phyloP scores from a whole-genome alignment of 2,797 vertebrate species.

The Coregonus ussuriensis region DNA sequence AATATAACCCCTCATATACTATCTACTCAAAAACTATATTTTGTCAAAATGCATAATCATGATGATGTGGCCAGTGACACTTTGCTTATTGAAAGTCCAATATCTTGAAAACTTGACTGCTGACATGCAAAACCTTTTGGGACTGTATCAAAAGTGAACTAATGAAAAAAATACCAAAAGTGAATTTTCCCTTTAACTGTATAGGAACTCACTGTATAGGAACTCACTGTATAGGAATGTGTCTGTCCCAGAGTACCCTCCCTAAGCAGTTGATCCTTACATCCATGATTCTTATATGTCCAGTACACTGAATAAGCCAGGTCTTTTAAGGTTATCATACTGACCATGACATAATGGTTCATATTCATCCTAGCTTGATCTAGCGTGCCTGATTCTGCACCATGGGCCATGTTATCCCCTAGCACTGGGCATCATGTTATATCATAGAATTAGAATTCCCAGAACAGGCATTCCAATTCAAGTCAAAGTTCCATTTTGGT shows the following conservation, averaged over 20 bases:
- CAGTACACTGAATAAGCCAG: neutral
- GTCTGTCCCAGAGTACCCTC: neutral
- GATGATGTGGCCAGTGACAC: no score
- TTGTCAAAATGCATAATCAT: no score
- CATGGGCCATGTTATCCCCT: constrained; percentile 11
- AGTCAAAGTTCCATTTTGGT: neutral
- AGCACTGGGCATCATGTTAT: neutral
- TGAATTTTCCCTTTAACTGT: neutral
- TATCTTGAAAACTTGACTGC: no score
- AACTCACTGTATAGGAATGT: neutral
- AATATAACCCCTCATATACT: neutral
- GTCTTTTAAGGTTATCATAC: neutral
- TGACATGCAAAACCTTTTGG: no score
- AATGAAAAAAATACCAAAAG: no score
- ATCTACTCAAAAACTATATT: no score
- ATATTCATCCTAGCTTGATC: constrained; percentile 42
- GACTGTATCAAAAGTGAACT: no score
- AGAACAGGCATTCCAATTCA: neutral
- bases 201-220: neutral
- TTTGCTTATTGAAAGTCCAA: no score
- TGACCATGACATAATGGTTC: constrained; percentile 61
- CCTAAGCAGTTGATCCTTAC: neutral
- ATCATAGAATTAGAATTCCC: neutral
- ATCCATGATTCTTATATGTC: neutral
- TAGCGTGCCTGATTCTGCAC: neutral